Conservation (phyloP, 2,888 invertebrate genomes). For the Clitarchus hookeri region DNA sequence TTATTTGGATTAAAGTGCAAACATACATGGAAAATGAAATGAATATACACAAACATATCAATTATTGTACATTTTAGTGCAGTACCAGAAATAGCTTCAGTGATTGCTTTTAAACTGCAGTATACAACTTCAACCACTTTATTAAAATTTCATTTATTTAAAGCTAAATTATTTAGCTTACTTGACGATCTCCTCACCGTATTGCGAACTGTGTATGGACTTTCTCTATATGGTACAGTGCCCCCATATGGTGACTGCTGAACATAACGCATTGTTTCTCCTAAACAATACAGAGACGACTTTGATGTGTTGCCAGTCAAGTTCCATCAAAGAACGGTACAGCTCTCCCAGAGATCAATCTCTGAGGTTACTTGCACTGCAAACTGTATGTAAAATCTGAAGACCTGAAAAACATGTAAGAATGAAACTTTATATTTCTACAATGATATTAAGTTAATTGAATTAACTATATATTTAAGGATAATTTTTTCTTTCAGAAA, state of each 20-base stretch:
- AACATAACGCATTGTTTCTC: constrained; percentile 37
- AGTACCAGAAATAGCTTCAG: too few relatives aligned
- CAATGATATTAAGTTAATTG: too few relatives aligned
- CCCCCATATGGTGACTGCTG: constrained; percentile 35
- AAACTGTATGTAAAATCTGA: background rate
- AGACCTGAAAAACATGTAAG: background rate
- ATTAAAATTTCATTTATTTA: too few relatives aligned
- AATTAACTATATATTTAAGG: background rate
- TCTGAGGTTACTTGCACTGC: background rate
- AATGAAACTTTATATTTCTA: too few relatives aligned
- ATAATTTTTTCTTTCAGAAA: too few relatives aligned
- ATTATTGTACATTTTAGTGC: too few relatives aligned
- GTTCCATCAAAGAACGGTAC: background rate
- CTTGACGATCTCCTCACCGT: constrained; percentile 30
- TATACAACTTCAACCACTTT: too few relatives aligned
- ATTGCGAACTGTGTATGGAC: constrained; percentile 36
- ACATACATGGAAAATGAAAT: too few relatives aligned
- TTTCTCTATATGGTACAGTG: constrained; percentile 36
- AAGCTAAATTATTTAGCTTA: too few relatives aligned
- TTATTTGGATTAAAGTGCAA: too few relatives aligned
- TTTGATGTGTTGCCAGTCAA: background rate
- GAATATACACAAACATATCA: too few relatives aligned
- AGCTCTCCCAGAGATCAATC: background rate
- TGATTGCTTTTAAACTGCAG: too few relatives aligned
- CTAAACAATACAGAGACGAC: background rate